Evolutionary conservation across 2,888 invertebrate species (phyloP).

Genomic region (Melanostoma mellinum): DNA sequence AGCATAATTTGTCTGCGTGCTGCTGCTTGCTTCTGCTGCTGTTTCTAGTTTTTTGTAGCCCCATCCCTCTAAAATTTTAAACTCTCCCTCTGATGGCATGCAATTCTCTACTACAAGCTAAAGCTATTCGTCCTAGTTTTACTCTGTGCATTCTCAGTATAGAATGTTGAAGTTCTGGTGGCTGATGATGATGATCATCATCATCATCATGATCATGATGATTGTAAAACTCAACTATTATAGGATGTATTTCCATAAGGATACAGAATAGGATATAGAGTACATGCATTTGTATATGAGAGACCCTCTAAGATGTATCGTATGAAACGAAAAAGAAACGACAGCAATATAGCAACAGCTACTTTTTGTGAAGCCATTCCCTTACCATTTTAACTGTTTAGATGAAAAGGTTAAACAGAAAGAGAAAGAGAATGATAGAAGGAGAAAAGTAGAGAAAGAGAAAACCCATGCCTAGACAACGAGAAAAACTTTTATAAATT

Average conservation of each 20-base stretch:
- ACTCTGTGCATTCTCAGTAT: slow-evolving; percentile 16
- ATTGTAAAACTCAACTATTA: slow-evolving; percentile 72
- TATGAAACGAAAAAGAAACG: slow-evolving; percentile 4
- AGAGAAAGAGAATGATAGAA: not conserved
- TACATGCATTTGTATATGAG: slow-evolving; percentile 67
- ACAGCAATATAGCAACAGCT: slow-evolving; percentile 43
- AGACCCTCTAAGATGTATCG: slow-evolving; percentile 50
- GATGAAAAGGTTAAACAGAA: not conserved
- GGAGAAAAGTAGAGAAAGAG: not conserved
- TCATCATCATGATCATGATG: slow-evolving; percentile 63
- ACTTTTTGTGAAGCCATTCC: slow-evolving; percentile 6
- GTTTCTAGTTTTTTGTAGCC: slow-evolving; percentile 23
- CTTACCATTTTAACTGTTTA: too few species aligned
- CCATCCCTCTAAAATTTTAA: not conserved
- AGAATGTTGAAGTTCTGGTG: slow-evolving; percentile 60
- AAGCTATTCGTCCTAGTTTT: slow-evolving; percentile 51
- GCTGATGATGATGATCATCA: slow-evolving; percentile 2
- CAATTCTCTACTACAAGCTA: slow-evolving; percentile 33
- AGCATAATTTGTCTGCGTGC: slow-evolving; percentile 75
- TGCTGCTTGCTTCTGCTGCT: slow-evolving; percentile 46
- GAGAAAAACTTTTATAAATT: slow-evolving; percentile 81
- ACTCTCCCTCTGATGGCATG: slow-evolving; percentile 32
- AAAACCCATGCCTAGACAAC: slow-evolving; percentile 54
- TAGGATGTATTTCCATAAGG: slow-evolving; percentile 71
- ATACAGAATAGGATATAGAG: slow-evolving; percentile 52